Conservation (phyloP, 2,797 vertebrate genomes). For the Borostomias antarcticus region DNA sequence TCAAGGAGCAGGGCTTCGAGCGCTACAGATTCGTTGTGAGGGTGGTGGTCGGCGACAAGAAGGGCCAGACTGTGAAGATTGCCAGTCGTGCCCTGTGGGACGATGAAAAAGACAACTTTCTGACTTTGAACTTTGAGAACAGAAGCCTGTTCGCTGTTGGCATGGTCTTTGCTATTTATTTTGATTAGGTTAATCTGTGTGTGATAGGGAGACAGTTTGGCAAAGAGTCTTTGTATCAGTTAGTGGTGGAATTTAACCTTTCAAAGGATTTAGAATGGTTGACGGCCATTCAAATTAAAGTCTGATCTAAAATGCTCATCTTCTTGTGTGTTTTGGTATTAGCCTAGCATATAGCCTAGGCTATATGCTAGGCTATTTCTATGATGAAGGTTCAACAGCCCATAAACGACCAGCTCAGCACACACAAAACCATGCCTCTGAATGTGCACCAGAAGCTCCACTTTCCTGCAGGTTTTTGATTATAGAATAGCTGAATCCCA, state of each 20-base stretch:
- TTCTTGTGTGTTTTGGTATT: too few relatives aligned
- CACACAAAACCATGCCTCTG: too few relatives aligned
- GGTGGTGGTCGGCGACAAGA: conserved; percentile 18
- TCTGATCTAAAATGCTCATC: too few relatives aligned
- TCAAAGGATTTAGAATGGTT: not conserved
- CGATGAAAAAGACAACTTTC: conserved; percentile 18
- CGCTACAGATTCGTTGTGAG: conserved; percentile 21
- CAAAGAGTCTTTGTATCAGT: not conserved
- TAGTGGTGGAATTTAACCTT: not conserved
- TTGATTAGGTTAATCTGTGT: conserved; percentile 8
- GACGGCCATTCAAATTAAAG: not conserved
- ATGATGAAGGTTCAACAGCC: too few relatives aligned
- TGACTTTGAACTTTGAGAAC: conserved; percentile 26
- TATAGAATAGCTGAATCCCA: too few relatives aligned
- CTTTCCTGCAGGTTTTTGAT: too few relatives aligned
- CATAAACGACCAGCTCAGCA: too few relatives aligned
- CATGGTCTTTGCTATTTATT: conserved; percentile 26
- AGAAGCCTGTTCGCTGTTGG: conserved; percentile 11
- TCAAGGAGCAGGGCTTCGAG: conserved; percentile 15
- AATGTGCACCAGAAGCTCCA: too few relatives aligned
- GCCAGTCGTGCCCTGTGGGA: conserved; percentile 17
- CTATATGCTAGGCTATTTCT: too few relatives aligned
- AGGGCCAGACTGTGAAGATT: conserved; percentile 9
- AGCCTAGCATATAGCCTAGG: too few relatives aligned
- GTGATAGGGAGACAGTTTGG: not conserved